These are phyloP conservation scores for Ditylenchus dipsaci DNA, from an alignment of 1,140 invertebrate genomes.

Conservation along the genomic window DNA sequence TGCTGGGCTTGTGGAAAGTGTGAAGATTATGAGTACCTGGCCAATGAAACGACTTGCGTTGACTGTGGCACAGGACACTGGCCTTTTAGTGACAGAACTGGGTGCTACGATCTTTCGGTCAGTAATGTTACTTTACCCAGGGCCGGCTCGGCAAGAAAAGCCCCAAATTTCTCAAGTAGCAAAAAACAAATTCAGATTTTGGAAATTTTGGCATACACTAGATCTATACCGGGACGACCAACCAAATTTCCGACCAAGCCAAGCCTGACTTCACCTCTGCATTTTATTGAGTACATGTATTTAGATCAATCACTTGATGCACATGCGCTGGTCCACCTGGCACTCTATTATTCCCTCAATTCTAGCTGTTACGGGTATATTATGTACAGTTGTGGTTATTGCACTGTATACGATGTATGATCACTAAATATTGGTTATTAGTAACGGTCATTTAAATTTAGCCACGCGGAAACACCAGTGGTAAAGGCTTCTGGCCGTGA, in stretches of 20 bases:
- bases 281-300: background rate
- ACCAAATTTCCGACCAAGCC: too few species aligned
- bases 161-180: too few species aligned
- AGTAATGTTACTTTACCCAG: background rate
- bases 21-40: constrained; percentile 65
- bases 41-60: constrained; percentile 66
- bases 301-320: constrained; percentile 59
- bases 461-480: constrained; percentile 72
- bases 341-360: constrained; percentile 64
- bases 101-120: constrained; percentile 59
- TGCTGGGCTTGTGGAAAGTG: constrained; percentile 64
- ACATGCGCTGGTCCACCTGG: constrained; percentile 65
- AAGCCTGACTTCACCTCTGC: background rate
- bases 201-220: too few species aligned
- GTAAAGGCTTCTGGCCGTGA: constrained; percentile 76
- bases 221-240: too few species aligned
- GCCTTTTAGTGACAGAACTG: constrained; percentile 58
- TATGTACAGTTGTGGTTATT: constrained; percentile 62
- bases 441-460: constrained; percentile 33
- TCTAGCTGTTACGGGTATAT: constrained; percentile 64
- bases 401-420: constrained; percentile 58
- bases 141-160: too few species aligned
- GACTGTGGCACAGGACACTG: constrained; percentile 64
- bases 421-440: background rate
- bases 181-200: too few species aligned